Percentiles rank a stretch among this genome's conserved stretches.
These are phyloP conservation scores for Uloborus diversus DNA, from an alignment of 1,140 invertebrate genomes.

Conservation along the genomic window DNA sequence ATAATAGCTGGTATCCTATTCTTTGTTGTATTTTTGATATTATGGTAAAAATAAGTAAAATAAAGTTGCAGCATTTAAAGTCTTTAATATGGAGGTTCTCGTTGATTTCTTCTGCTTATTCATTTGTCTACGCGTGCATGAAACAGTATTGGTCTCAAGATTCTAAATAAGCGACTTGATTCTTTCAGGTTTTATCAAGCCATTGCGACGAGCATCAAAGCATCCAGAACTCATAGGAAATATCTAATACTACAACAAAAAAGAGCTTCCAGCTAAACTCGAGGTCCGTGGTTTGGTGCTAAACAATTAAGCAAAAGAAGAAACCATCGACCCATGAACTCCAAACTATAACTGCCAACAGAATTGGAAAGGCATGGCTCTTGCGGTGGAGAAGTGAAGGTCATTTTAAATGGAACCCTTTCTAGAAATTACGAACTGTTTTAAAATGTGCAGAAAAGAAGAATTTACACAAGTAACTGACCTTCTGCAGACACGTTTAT, in stretches of 20 bases:
- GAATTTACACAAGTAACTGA: conserved; percentile 18
- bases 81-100: no score
- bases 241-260: conserved; percentile 39
- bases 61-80: no score
- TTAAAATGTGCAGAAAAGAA: neutral
- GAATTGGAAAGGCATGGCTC: neutral
- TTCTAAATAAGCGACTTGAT: neutral
- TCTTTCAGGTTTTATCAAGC: conserved; percentile 35
- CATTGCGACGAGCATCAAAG: conserved; percentile 26
- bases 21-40: no score
- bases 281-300: conserved; percentile 44
- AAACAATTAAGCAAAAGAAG: conserved; percentile 41
- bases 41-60: no score
- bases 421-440: neutral
- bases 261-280: conserved; percentile 51
- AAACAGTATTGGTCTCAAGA: neutral
- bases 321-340: conserved; percentile 54
- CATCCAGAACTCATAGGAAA: conserved; percentile 42
- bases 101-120: no score
- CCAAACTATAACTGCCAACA: conserved; percentile 40
- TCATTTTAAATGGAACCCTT: neutral
- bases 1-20: no score
- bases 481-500: conserved; percentile 33
- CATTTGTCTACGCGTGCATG: no score
- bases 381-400: neutral